Conservation (phyloP, 2,113 vertebrate species). For the Furnarius figulus region DNA sequence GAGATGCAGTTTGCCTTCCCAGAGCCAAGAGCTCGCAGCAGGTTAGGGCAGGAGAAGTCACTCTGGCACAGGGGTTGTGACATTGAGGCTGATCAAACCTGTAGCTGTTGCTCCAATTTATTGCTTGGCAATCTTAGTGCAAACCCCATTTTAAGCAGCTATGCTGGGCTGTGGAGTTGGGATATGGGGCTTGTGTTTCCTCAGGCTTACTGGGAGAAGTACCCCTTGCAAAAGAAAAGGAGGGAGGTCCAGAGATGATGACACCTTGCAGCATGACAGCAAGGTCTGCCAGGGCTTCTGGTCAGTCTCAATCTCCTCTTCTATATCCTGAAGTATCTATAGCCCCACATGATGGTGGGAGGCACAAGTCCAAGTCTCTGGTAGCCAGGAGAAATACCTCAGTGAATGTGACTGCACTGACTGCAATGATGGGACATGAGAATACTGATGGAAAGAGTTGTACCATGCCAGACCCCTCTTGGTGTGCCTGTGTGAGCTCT, state of each 20-base stretch:
- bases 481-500: neutral
- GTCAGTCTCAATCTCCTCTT: neutral
- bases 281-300: neutral
- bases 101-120: neutral
- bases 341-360: neutral
- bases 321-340: neutral
- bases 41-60: neutral
- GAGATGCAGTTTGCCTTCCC: neutral
- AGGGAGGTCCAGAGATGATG: neutral
- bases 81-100: neutral
- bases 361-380: neutral
- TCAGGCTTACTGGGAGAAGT: neutral
- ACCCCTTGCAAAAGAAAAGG: neutral
- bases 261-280: neutral
- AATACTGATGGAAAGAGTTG: neutral
- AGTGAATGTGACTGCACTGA: neutral
- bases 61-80: neutral
- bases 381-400: neutral
- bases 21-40: neutral
- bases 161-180: neutral
- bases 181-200: accelerated
- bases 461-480: neutral
- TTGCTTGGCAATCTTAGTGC: neutral
- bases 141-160: neutral
- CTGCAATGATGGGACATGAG: neutral